phyloP scores from a whole-genome alignment of 1,140 invertebrate species.

The Achroia grisella region DNA sequence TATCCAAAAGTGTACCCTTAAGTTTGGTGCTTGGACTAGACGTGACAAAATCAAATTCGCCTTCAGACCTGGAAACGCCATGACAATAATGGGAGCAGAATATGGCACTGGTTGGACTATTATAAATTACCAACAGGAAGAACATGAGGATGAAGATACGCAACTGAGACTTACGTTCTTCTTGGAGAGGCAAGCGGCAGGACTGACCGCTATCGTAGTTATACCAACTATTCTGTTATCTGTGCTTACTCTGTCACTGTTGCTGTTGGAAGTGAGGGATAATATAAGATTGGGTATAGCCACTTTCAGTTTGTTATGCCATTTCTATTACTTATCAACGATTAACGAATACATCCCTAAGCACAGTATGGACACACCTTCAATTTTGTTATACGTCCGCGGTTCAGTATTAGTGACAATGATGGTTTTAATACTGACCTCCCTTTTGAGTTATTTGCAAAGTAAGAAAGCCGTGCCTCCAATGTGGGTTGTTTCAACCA shows the following conservation, averaged over 20 bases:
- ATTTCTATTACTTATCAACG: slow-evolving; percentile 22
- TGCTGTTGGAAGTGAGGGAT: background rate
- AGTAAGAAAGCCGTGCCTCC: slow-evolving; percentile 6
- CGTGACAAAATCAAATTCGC: background rate
- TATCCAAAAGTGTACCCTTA: background rate
- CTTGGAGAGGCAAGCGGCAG: background rate
- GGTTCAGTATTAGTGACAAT: slow-evolving; percentile 23
- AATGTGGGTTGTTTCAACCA: slow-evolving; percentile 14
- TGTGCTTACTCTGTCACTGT: background rate
- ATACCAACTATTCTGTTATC: background rate
- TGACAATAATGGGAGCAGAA: background rate
- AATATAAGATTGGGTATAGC: slow-evolving; percentile 14
- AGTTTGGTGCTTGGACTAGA: background rate
- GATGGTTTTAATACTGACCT: slow-evolving; percentile 16
- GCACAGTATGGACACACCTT: slow-evolving; percentile 21
- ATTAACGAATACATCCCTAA: slow-evolving; percentile 23
- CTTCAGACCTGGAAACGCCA: background rate
- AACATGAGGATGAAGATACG: background rate
- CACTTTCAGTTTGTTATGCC: slow-evolving; percentile 23
- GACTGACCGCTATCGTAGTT: background rate
- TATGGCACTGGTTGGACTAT: background rate
- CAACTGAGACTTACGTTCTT: background rate
- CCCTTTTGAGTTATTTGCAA: slow-evolving; percentile 17
- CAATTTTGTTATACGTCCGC: slow-evolving; percentile 23
- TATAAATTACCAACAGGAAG: background rate